Evolutionary conservation across 2,113 vertebrate genomes (phyloP).

Genomic region (Egretta garzetta): DNA sequence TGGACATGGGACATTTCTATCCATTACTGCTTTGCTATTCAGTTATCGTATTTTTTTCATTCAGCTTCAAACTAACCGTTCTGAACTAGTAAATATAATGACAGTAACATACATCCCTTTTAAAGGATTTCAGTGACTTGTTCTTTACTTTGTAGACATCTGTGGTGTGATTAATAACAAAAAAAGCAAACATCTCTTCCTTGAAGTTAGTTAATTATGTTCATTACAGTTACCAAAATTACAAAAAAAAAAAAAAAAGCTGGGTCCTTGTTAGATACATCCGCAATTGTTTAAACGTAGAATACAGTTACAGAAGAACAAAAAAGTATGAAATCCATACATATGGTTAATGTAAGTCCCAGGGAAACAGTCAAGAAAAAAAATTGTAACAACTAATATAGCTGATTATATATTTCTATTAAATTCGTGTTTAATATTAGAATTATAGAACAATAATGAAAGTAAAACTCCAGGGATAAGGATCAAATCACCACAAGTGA

Average conservation of each 20-base stretch:
- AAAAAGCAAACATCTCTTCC: neutral
- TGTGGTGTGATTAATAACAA: neutral
- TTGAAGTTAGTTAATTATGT: neutral
- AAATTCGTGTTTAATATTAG: neutral
- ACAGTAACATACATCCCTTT: neutral
- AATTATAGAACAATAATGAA: neutral
- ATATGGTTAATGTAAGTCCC: rapidly evolving
- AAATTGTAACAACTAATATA: neutral
- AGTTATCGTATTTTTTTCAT: neutral
- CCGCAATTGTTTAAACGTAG: neutral
- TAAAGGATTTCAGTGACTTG: neutral
- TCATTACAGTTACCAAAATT: neutral
- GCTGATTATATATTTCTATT: neutral
- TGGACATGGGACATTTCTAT: neutral
- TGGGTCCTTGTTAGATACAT: neutral
- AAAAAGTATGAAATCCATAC: neutral
- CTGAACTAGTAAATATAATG: neutral
- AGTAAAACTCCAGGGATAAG: neutral
- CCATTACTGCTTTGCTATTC: neutral
- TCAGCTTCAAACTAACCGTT: neutral
- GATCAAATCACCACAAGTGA: neutral
- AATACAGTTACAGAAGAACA: neutral
- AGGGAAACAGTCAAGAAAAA: neutral
- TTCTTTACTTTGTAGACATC: neutral
- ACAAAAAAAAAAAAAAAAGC: neutral